Evolutionary conservation across 2,797 vertebrate species (phyloP).

Genomic region (Coregonus suidteri): DNA sequence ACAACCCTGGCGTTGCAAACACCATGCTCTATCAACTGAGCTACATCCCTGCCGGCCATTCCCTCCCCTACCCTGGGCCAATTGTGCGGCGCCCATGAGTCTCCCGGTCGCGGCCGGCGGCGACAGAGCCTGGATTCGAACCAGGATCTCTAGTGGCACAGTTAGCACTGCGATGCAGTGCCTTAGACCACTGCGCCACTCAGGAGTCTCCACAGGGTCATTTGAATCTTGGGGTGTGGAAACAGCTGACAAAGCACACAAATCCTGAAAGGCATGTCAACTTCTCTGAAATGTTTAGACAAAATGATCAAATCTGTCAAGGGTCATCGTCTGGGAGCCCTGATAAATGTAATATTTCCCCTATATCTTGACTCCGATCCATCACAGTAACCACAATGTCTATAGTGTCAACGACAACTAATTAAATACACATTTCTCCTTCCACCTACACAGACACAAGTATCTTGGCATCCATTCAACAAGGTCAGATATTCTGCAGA

Average conservation of each 20-base stretch:
- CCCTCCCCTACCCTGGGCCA: too few species aligned
- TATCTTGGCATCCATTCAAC: slow-evolving; percentile 1
- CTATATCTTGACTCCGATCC: not conserved
- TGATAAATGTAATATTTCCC: slow-evolving; percentile 25
- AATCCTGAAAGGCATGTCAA: slow-evolving; percentile 26
- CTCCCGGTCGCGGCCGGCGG: too few species aligned
- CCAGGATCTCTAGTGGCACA: too few species aligned
- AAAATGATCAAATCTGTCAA: slow-evolving; percentile 33
- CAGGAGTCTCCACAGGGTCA: not conserved
- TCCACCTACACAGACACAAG: too few species aligned
- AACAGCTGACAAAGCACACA: slow-evolving; percentile 47
- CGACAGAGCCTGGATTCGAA: too few species aligned
- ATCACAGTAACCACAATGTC: not conserved
- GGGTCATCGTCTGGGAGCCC: slow-evolving; percentile 10
- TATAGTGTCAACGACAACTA: not conserved
- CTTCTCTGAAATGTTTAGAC: slow-evolving; percentile 30
- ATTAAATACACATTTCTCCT: too few species aligned
- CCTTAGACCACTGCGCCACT: too few species aligned
- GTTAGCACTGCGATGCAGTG: too few species aligned
- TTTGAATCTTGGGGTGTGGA: slow-evolving; percentile 10
- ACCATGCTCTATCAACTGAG: too few species aligned
- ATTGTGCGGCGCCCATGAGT: too few species aligned
- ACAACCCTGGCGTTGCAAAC: too few species aligned
- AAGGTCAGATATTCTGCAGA: slow-evolving; percentile 7
- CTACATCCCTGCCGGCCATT: too few species aligned